Conservation (phyloP, 2,888 invertebrate genomes). For the Mactromeris polynyma region DNA sequence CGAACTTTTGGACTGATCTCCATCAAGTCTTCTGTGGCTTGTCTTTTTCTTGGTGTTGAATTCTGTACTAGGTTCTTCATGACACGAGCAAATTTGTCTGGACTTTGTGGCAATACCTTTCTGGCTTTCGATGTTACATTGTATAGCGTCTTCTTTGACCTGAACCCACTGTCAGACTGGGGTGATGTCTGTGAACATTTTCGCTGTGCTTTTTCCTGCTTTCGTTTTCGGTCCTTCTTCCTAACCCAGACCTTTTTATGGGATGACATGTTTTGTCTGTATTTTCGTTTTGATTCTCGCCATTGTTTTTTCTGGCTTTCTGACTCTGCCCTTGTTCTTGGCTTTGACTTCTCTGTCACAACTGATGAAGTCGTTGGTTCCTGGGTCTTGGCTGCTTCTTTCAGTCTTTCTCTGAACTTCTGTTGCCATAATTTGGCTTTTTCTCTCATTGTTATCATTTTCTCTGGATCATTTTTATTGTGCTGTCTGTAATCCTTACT, state of each 20-base stretch:
- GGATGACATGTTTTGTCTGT: constrained; percentile 46
- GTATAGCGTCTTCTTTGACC: constrained; percentile 46
- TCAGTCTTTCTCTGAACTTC: constrained; percentile 41
- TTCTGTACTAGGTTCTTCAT: constrained; percentile 49
- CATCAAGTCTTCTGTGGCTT: constrained; percentile 39
- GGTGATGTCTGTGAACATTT: constrained; percentile 43
- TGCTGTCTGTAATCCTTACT: constrained; percentile 49
- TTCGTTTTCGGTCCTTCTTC: constrained; percentile 38
- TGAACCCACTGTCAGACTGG: constrained; percentile 38
- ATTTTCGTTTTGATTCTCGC: constrained; percentile 48
- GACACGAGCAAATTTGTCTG: constrained; percentile 47
- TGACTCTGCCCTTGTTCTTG: constrained; percentile 48
- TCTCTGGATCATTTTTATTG: constrained; percentile 46
- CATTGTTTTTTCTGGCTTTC: constrained; percentile 28
- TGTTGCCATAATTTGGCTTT: constrained; percentile 43
- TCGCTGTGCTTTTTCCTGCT: constrained; percentile 35
- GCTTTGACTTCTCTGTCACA: constrained; percentile 25
- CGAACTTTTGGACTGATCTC: constrained; percentile 44
- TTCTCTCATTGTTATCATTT: constrained; percentile 47
- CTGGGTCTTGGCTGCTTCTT: constrained; percentile 44
- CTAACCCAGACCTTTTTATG: constrained; percentile 49
- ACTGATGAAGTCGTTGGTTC: constrained; percentile 35
- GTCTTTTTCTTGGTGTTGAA: constrained; percentile 46
- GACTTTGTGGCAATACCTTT: constrained; percentile 44
- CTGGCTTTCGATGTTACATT: constrained; percentile 49